phyloP scores from a whole-genome alignment of 2,888 invertebrate genomes.

The Cabera pusaria region DNA sequence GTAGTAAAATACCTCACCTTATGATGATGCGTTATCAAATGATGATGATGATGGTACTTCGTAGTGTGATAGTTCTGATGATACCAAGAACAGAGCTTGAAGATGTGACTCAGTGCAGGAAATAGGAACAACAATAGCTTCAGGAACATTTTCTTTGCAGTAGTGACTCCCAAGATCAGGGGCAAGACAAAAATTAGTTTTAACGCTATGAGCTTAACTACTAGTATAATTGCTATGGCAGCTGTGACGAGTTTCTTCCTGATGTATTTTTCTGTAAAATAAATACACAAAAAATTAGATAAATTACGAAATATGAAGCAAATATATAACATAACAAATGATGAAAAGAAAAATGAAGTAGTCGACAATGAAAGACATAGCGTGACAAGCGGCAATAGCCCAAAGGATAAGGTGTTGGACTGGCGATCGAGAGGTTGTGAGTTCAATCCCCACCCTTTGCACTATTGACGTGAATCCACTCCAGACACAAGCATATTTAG shows the following conservation, averaged over 20 bases:
- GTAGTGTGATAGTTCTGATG: conserved; percentile 88
- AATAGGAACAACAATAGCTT: conserved; percentile 92
- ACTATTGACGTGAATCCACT: no score
- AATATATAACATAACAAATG: no score
- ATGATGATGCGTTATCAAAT: conserved; percentile 90
- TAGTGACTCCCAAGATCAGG: conserved; percentile 89
- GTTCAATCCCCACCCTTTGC: no score
- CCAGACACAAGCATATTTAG: no score
- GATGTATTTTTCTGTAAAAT: conserved; percentile 88
- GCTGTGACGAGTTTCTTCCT: conserved; percentile 89
- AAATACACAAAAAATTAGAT: not conserved
- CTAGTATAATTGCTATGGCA: conserved; percentile 88
- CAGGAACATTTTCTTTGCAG: conserved; percentile 92
- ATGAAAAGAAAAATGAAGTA: no score
- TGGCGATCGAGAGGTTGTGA: no score
- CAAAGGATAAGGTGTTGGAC: no score
- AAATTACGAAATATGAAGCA: no score
- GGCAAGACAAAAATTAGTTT: conserved; percentile 92
- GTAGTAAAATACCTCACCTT: no score
- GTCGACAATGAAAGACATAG: no score
- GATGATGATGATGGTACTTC: conserved; percentile 92
- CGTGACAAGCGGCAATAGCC: no score
- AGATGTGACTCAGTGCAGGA: conserved; percentile 91
- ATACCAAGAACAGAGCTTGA: conserved; percentile 93
- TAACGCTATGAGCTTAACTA: conserved; percentile 90